Conservation (phyloP, 1,140 invertebrate genomes). For the Aphidius ervi region DNA sequence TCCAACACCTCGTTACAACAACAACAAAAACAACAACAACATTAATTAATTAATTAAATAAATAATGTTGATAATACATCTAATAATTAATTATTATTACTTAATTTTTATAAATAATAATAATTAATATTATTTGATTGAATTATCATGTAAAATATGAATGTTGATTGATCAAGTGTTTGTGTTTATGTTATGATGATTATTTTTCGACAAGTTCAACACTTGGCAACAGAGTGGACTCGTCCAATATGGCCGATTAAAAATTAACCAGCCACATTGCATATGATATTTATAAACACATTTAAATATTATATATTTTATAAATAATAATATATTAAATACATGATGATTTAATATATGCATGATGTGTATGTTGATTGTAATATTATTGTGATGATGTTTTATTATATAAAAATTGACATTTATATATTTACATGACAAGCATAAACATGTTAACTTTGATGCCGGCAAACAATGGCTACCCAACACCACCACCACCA, state of each 20-base stretch:
- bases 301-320: neutral
- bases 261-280: slow-evolving; percentile 1
- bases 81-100: too few relatives aligned
- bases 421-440: neutral
- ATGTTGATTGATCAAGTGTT: neutral
- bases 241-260: slow-evolving; percentile 47
- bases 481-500: slow-evolving; percentile 10
- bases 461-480: slow-evolving; percentile 38
- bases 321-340: neutral
- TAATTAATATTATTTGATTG: too few relatives aligned
- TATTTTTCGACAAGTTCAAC: slow-evolving; percentile 12
- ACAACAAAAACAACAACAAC: too few relatives aligned
- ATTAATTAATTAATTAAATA: too few relatives aligned
- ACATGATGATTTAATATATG: neutral
- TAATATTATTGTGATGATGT: neutral
- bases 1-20: too few relatives aligned
- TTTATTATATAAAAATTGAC: neutral
- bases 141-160: too few relatives aligned
- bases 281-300: too few relatives aligned
- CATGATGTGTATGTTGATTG: neutral
- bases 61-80: too few relatives aligned
- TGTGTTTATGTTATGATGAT: neutral
- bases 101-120: too few relatives aligned
- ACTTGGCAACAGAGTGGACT: slow-evolving; percentile 43
- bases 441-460: slow-evolving; percentile 24